Base-by-base conservation (phyloP, 2,113 vertebrate species). In the Cyanoramphus novaezelandiae region DNA sequence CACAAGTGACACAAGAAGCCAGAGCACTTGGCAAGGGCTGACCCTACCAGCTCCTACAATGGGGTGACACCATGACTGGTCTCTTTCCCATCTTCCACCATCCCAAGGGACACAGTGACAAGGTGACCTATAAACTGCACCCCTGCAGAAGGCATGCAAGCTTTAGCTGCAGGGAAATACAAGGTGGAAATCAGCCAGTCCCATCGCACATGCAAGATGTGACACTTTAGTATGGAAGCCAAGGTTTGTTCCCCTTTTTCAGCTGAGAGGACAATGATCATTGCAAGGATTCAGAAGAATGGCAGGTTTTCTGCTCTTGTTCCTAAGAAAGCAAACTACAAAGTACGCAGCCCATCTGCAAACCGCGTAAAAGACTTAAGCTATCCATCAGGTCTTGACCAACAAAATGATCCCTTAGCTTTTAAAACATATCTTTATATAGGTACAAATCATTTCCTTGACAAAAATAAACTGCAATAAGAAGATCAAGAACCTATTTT, bases 181-280 rank as follows among this genome's bases (percentile, higher is more conserved):
- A 3, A 16, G 4, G 57, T 28, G 11, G 57, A 60, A 80, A 76
- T 49, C 72, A 39, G 62, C 10, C 55, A 55, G 24, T 35, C 31
- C n/a, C 72, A 33, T 43, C 60, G 31, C 20, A 44, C 4, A 1
- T 18, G 28, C 18, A 53, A 81, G 44, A 85, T 1, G 1, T 8
- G 6, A 67, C 15, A 21, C 11, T 39, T 55, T 9, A 33, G 15
- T 53, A 62, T 1, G 11, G 7, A 75, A 70, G 41, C 7, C 55
- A 83, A 8, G 2, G 21, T 25, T 60, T 29, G 1, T 11, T 53
- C 14, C 20, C 7, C 6, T 55, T 67, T 41, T 71, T 39, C 60
- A 70, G 23, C 17, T 28, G 10, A 33, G 16, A 50, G 35, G 7
- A 37, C 3, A 0, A 64, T 10, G 27, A 62, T 21, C 1, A 0